Conservation (phyloP, 2,888 invertebrate species). For the Archips xylosteana region DNA sequence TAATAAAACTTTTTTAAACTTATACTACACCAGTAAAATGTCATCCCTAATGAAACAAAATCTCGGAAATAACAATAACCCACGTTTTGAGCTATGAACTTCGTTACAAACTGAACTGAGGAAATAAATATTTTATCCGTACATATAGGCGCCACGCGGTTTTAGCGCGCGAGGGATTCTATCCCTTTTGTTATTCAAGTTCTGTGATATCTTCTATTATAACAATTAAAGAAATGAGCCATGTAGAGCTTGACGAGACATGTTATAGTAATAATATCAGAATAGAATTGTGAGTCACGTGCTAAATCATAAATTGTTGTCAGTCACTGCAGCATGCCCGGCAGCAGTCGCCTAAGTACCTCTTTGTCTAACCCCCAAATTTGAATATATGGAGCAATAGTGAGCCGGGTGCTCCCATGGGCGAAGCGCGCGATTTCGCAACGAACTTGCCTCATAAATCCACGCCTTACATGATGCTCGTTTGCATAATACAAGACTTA, state of each 20-base stretch:
- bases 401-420: constrained; percentile 66
- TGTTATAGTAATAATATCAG: not conserved
- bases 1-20: too few species aligned
- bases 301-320: constrained; percentile 57
- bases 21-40: too few species aligned
- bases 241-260: not conserved
- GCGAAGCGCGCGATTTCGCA: constrained; percentile 73
- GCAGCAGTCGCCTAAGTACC: constrained; percentile 50
- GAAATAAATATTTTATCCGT: too few species aligned
- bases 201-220: not conserved
- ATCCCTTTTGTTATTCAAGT: too few species aligned
- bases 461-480: constrained; percentile 84
- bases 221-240: not conserved
- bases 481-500: constrained; percentile 85
- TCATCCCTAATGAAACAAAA: too few species aligned
- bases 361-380: constrained; percentile 68
- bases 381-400: constrained; percentile 78
- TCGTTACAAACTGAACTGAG: too few species aligned
- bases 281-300: constrained; percentile 19
- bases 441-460: constrained; percentile 84
- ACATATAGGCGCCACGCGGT: too few species aligned
- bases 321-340: constrained; percentile 54
- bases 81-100: too few species aligned
- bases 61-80: too few species aligned
- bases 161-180: too few species aligned